Conservation (phyloP, 2,113 vertebrate genomes). For the Circaetus cinerascens region DNA sequence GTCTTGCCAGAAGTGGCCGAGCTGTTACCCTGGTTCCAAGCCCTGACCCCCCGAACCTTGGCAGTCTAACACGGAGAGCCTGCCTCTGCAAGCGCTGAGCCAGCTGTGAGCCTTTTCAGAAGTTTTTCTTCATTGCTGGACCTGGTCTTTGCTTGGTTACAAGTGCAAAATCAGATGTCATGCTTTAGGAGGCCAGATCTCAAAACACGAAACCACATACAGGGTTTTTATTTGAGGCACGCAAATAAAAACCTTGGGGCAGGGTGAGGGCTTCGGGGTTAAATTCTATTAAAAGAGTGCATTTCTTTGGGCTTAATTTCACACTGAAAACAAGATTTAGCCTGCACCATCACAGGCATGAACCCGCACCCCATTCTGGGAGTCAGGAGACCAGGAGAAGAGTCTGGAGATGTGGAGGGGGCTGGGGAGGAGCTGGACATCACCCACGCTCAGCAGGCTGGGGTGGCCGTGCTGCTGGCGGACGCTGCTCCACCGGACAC, state of each 20-base stretch:
- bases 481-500: background rate
- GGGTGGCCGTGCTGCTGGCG: background rate
- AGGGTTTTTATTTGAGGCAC: background rate
- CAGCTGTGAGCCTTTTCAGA: background rate
- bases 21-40: background rate
- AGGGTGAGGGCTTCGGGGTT: background rate
- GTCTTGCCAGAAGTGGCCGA: background rate
- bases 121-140: background rate
- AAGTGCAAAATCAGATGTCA: background rate
- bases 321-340: background rate
- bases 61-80: too few species aligned
- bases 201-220: background rate
- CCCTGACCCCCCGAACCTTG: too few species aligned
- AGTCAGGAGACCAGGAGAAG: background rate
- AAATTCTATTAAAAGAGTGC: background rate
- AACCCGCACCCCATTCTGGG: background rate
- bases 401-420: background rate
- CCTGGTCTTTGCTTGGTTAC: background rate
- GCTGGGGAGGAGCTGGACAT: background rate
- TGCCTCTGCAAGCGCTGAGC: too few species aligned
- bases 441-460: fast-evolving
- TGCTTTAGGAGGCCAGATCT: background rate
- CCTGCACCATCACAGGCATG: background rate
- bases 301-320: background rate
- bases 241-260: background rate